phyloP scores from a whole-genome alignment of 2,797 vertebrate genomes.

The Mormyrops boulengeri region DNA sequence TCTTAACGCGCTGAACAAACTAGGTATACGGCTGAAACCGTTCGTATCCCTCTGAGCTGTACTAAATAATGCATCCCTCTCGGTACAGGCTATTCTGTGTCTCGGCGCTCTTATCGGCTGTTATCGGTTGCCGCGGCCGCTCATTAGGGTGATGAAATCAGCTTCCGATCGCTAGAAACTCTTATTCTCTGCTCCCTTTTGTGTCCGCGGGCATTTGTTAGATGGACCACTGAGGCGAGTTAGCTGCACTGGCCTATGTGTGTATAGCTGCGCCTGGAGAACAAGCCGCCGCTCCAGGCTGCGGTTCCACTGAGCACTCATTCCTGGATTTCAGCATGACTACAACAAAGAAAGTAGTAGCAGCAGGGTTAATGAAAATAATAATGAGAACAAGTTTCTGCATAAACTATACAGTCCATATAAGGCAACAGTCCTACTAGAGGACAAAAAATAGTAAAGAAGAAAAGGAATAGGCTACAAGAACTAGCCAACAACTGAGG shows the following conservation, averaged over 20 bases:
- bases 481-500: background rate
- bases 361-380: background rate
- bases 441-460: background rate
- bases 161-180: slow-evolving; percentile 13
- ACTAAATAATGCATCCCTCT: slow-evolving; percentile 64
- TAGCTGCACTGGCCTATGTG: background rate
- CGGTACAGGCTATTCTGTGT: slow-evolving; percentile 46
- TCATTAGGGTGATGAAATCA: slow-evolving; percentile 25
- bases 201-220: background rate
- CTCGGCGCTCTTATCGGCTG: slow-evolving; percentile 33
- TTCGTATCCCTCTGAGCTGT: slow-evolving; percentile 38
- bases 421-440: background rate
- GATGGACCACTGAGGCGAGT: background rate
- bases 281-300: background rate
- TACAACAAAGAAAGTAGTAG: background rate
- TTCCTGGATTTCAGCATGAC: background rate
- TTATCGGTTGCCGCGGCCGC: slow-evolving; percentile 28
- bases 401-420: background rate
- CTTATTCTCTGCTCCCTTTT: background rate
- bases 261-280: background rate
- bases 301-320: background rate
- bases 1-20: slow-evolving; percentile 39
- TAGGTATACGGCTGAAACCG: slow-evolving; percentile 46
- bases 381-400: background rate
- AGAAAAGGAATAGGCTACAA: background rate